Conservation (phyloP, 2,797 vertebrate species). For the Alcedo atthis region DNA sequence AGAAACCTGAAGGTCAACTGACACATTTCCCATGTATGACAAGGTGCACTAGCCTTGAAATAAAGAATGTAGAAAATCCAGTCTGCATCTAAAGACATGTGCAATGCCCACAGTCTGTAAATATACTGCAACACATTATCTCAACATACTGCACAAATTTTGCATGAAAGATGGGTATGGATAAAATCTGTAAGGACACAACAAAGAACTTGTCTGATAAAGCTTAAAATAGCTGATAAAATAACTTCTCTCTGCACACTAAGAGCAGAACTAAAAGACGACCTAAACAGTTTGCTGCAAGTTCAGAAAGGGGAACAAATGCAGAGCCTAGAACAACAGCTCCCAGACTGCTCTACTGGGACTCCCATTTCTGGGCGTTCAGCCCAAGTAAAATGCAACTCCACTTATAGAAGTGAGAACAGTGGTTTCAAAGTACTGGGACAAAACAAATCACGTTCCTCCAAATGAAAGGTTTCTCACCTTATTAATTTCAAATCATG, state of each 20-base stretch:
- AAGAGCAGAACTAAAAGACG: neutral
- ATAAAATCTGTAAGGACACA: neutral
- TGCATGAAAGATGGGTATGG: neutral
- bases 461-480: neutral
- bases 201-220: neutral
- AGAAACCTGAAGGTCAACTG: neutral
- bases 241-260: neutral
- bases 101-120: neutral
- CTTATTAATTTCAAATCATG: neutral
- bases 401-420: neutral
- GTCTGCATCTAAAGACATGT: neutral
- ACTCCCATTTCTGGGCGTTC: neutral
- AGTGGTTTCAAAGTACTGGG: neutral
- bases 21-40: neutral
- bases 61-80: neutral
- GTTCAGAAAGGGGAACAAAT: neutral
- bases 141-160: neutral
- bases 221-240: neutral
- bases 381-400: neutral
- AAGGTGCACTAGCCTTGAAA: neutral
- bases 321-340: neutral
- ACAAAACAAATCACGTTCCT: neutral
- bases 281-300: neutral
- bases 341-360: neutral
- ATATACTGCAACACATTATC: neutral